Evolutionary conservation across 53 echinoderm and acorn worm genomes (phyloP).

Genomic region (Pentamera pediparva): DNA sequence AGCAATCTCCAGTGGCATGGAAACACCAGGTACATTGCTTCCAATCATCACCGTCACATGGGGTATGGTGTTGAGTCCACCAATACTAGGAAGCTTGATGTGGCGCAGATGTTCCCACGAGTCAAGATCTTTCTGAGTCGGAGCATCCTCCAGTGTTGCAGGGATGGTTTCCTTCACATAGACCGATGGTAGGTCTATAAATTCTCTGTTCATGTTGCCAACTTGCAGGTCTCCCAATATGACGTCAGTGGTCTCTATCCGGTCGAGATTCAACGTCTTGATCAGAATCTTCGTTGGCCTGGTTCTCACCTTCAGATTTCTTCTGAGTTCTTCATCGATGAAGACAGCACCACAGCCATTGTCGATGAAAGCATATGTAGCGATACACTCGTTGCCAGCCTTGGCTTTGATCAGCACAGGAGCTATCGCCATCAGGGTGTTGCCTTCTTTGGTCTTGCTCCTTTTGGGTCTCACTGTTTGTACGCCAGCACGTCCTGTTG

Average conservation of each 20-base stretch:
- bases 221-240: conserved; percentile 38
- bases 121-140: conserved; percentile 39
- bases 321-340: conserved; percentile 2
- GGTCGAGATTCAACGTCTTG: conserved; percentile 39
- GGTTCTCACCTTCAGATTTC: conserved; percentile 9
- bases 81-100: conserved; percentile 32
- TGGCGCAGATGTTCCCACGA: conserved; percentile 41
- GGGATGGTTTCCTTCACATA: conserved; percentile 56
- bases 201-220: background rate
- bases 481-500: background rate
- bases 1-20: conserved; percentile 35
- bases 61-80: conserved; percentile 20
- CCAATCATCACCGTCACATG: conserved; percentile 56
- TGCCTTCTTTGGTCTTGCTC: background rate
- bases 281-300: conserved; percentile 34
- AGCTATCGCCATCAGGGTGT: conserved; percentile 31
- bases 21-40: conserved; percentile 38
- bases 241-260: conserved; percentile 34
- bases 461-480: background rate
- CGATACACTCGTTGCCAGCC: conserved; percentile 30
- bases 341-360: conserved; percentile 56
- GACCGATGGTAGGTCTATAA: conserved; percentile 48
- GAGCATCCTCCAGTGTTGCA: conserved; percentile 39
- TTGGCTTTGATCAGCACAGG: conserved; percentile 36
- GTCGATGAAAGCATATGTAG: conserved; percentile 49